Base-by-base conservation (phyloP, 2,113 vertebrate species). In the Cariama cristata region DNA sequence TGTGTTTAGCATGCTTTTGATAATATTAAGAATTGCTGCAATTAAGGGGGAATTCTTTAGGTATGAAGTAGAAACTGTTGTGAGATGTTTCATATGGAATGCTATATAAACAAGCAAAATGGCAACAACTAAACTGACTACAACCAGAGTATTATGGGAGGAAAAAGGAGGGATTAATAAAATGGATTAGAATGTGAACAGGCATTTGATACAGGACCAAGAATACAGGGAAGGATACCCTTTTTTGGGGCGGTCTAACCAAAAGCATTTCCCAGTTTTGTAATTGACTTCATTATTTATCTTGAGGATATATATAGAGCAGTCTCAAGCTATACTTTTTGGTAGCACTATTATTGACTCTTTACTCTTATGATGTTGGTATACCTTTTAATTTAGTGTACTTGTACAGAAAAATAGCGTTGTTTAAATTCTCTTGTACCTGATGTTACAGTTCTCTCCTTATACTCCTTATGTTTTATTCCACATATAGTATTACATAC, bases 1-100 rank as follows among this genome's bases (percentile, higher is more conserved):
- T 92, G 63, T 88, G 90, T 93, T 95, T 96, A 96, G 79, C 82
- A 88, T 96, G 55, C 93, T 88, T 89, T 77, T 81, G 95, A 91
- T 95, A 83, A 76, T 88, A 71, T 6, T 91, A 69, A 94, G 90
- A 77, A 79, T 72, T 84, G 32, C 58, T 71, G 73, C 77, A 92
- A 79, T 96, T 94, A 95, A 64, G 42, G 84, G 35, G 63, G 67
- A 95, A 95, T 96, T 96, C 47, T 94, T 90, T 14, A 72, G 77
- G 69, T 83, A 94, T 63, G 58, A 68, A 85, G 35, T 47, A 90
- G 76, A 74, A 88, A 89, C 18, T 85, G 47, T 77, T 89, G 83
- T 79, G 64, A 95, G 86, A 3, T 91, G 63, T 69, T 96, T 96
- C 81, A 62, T 80, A 72, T 58, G 91, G 94, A 96, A 96, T 92